These are phyloP conservation scores for Emydocephalus ijimae DNA, from an alignment of 2,113 vertebrate genomes.

Conservation along the genomic window DNA sequence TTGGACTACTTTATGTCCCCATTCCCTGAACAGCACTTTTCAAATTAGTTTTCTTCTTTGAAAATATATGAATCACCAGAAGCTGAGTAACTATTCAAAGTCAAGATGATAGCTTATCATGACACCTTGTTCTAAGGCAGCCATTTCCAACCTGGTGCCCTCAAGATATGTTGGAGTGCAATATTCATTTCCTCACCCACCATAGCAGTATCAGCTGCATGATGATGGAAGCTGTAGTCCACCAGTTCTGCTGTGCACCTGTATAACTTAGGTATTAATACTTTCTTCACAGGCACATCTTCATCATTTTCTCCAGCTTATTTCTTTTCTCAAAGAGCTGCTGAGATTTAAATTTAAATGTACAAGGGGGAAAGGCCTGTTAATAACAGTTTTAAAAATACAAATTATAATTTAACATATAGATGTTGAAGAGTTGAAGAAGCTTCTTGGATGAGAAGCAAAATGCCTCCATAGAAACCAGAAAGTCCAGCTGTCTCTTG, in stretches of 20 bases:
- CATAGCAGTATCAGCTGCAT: background rate
- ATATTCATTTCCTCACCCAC: background rate
- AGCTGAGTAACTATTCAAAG: background rate
- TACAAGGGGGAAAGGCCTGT: background rate
- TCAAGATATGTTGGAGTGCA: background rate
- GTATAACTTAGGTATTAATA: background rate
- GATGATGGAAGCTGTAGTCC: background rate
- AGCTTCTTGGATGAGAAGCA: too few relatives aligned
- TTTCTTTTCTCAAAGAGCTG: background rate
- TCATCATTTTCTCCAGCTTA: background rate
- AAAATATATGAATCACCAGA: background rate
- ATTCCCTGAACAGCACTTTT: slow-evolving; percentile 1
- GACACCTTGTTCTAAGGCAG: background rate
- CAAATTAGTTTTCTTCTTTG: background rate
- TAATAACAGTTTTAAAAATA: background rate
- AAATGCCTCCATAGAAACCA: too few relatives aligned
- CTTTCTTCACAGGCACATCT: background rate
- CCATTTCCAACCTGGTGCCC: background rate
- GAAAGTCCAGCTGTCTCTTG: too few relatives aligned
- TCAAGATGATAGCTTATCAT: background rate
- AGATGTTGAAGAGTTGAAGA: background rate
- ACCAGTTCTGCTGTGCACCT: background rate
- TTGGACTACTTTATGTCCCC: slow-evolving; percentile 5
- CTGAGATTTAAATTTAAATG: background rate
- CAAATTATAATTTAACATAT: background rate